A percentile compares a stretch with the other conserved stretches of the same genome.
These are phyloP conservation scores for Melangyna quadrimaculata DNA, from an alignment of 2,888 invertebrate genomes.

Conservation along the genomic window DNA sequence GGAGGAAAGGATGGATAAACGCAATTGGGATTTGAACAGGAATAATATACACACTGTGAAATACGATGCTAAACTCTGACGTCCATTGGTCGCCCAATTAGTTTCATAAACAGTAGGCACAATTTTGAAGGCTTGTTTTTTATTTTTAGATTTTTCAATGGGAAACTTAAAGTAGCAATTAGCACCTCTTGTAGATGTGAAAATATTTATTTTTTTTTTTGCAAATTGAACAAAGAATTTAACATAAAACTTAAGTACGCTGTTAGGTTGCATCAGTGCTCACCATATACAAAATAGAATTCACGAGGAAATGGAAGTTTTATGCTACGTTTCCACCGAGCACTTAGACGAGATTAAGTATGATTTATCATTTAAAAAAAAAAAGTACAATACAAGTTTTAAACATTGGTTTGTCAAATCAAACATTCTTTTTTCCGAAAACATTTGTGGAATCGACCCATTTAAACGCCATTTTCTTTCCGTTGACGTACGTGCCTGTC, in stretches of 20 bases:
- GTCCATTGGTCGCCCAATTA: constrained; percentile 56
- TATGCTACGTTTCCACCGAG: no score
- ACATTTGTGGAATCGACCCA: no score
- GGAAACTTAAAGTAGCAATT: constrained; percentile 53
- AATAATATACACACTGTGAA: constrained; percentile 58
- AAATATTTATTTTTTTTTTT: constrained; percentile 8
- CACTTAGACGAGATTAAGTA: no score
- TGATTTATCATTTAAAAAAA: no score
- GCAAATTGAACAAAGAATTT: constrained; percentile 32
- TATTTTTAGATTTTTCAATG: constrained; percentile 23
- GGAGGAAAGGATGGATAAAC: neutral
- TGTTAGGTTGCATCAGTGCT: constrained; percentile 2
- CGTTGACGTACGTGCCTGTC: no score
- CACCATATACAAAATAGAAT: no score
- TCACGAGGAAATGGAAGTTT: no score
- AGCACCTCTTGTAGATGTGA: constrained; percentile 43
- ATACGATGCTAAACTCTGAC: constrained; percentile 44
- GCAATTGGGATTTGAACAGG: neutral
- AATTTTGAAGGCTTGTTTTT: constrained; percentile 29
- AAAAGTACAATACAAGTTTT: no score
- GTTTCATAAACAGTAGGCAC: constrained; percentile 50
- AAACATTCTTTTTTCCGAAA: no score
- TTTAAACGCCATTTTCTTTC: no score
- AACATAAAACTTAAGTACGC: neutral
- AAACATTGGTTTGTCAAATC: no score